phyloP scores from a whole-genome alignment of 1,140 invertebrate species.

The Hesperophylax magnus region DNA sequence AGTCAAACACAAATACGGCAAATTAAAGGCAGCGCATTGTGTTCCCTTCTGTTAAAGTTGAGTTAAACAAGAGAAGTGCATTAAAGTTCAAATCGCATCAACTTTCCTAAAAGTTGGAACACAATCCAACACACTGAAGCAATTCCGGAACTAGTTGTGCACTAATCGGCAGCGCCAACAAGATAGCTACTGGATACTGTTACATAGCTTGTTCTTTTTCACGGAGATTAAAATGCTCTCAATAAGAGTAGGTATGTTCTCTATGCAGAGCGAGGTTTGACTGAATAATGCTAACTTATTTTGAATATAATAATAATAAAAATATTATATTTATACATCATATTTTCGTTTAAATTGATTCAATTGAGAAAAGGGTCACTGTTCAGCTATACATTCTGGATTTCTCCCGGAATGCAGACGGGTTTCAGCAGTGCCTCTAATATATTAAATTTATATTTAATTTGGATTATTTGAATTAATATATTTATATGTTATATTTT shows the following conservation, averaged over 20 bases:
- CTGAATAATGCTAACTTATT: too few relatives aligned
- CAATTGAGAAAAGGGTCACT: too few relatives aligned
- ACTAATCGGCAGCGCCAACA: slow-evolving; percentile 29
- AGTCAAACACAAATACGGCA: slow-evolving; percentile 39
- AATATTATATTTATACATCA: too few relatives aligned
- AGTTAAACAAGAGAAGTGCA: slow-evolving; percentile 40
- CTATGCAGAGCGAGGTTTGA: background rate
- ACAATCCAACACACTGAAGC: slow-evolving; percentile 29
- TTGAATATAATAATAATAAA: too few relatives aligned
- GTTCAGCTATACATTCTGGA: too few relatives aligned
- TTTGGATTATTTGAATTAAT: too few relatives aligned
- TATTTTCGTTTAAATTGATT: too few relatives aligned
- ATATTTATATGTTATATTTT: too few relatives aligned
- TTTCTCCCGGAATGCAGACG: too few relatives aligned
- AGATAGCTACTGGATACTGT: background rate
- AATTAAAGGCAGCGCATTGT: slow-evolving; percentile 37
- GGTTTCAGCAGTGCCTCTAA: too few relatives aligned
- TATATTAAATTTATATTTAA: too few relatives aligned
- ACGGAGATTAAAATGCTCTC: slow-evolving; percentile 12
- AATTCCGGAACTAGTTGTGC: slow-evolving; percentile 32
- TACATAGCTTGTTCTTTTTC: slow-evolving; percentile 8
- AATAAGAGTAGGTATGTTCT: background rate
- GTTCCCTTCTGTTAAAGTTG: slow-evolving; percentile 26
- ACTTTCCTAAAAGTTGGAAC: slow-evolving; percentile 37
- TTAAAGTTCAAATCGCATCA: slow-evolving; percentile 34